Base-by-base conservation (phyloP, 2,113 vertebrate species). In the Prietella phreatophila region DNA sequence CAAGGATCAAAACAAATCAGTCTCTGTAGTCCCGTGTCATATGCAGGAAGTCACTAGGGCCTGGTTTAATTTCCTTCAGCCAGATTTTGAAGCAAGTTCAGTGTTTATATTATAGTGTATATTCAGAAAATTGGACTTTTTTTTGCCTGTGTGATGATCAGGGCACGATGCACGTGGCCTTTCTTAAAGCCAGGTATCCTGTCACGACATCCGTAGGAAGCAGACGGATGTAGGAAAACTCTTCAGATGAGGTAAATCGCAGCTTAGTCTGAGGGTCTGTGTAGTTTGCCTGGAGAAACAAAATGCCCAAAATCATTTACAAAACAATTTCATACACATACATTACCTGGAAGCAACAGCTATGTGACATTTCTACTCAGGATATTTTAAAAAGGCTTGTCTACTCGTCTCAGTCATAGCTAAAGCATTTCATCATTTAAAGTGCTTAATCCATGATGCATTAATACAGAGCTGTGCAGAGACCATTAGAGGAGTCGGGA, bases 181-280 rank as follows among this genome's bases (percentile, higher is more conserved):
- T 99, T 75, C 98, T 95, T 36, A 99, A 94, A 9, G 97, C 94
- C 90, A 99, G 95, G 93, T 99, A 99, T 90, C 98, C 98, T 0
- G 97, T 96, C 81, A 99, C 94, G 5, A 98, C 97, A 42, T 99
- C 98, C 0, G 97, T 97, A 14, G 98, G 98, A 82, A 99, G 96
- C 91, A 97, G 97, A 80, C 98, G 96, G 86, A 99, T 97, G 87
- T 99, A 99, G 84, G 97, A 96, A 92, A 99, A 99, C 93, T 99
- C 98, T 86, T 99, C 98, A 0, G 95, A 95, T 22, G 96, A 98
- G 83, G 97, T 97, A 92, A 98, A 99, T 58, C 97, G 95, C 61
- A 99, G 94, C 93, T 99, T 99, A 89, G 97, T 99, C 94, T 99
- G 98, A 42, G 98, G 98, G 92, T 99, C 98, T 20, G 97, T 99